Percentiles rank a stretch among this genome's conserved stretches.
phyloP scores from a whole-genome alignment of 2,113 vertebrate species.

The Zingel zingel region DNA sequence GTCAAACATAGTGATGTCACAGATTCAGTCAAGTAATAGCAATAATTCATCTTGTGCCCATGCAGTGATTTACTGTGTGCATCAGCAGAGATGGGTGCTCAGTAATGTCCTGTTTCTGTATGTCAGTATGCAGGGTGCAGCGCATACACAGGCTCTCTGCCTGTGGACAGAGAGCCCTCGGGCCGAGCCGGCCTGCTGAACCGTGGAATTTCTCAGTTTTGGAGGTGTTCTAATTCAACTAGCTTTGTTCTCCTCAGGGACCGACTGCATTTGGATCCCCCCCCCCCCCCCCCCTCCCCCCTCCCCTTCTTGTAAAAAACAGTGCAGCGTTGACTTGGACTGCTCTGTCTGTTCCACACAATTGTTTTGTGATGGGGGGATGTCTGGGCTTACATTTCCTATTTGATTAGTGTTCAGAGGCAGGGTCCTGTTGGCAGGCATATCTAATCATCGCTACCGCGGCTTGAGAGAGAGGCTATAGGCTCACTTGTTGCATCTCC shows the following conservation, averaged over 20 bases:
- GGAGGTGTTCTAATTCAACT: slow-evolving; percentile 76
- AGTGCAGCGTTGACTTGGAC: slow-evolving; percentile 63
- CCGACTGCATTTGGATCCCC: slow-evolving; percentile 55
- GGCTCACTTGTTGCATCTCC: slow-evolving; percentile 80
- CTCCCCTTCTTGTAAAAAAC: slow-evolving; percentile 36
- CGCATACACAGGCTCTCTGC: slow-evolving; percentile 50
- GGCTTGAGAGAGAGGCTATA: slow-evolving; percentile 49
- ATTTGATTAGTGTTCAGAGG: slow-evolving; percentile 80
- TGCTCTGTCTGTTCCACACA: slow-evolving; percentile 66
- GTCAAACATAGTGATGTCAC: slow-evolving; percentile 80
- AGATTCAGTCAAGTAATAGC: slow-evolving; percentile 68
- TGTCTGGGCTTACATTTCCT: slow-evolving; percentile 80
- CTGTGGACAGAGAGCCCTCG: slow-evolving; percentile 67
- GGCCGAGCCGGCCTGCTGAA: slow-evolving; percentile 65
- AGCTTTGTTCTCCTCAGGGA: slow-evolving; percentile 69
- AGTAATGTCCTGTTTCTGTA: slow-evolving; percentile 46
- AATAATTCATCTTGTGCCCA: slow-evolving; percentile 49
- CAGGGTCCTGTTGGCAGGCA: slow-evolving; percentile 74
- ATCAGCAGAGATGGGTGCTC: slow-evolving; percentile 46
- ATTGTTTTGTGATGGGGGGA: slow-evolving; percentile 79
- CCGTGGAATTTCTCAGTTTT: slow-evolving; percentile 76
- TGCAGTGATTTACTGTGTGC: slow-evolving; percentile 56
- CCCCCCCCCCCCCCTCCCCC: slow-evolving; percentile 10
- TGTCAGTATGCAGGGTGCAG: slow-evolving; percentile 37
- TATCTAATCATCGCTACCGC: slow-evolving; percentile 81